phyloP scores from a whole-genome alignment of 2,113 vertebrate species.

The Heterotis niloticus region DNA sequence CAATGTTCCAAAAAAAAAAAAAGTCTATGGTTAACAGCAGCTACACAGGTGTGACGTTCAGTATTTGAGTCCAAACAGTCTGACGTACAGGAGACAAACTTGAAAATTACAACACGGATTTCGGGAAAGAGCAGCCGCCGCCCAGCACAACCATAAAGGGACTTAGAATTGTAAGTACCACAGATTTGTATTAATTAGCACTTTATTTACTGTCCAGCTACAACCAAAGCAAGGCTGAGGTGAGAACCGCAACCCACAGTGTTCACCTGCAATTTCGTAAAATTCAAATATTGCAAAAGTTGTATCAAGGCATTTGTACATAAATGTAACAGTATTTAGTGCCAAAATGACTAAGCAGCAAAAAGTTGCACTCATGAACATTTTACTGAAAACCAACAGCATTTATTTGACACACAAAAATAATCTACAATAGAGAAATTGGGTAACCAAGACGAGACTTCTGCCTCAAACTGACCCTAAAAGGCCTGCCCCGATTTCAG shows the following conservation, averaged over 20 bases:
- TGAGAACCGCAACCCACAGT: too few relatives aligned
- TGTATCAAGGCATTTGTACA: too few relatives aligned
- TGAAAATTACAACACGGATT: background rate
- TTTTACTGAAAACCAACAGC: conserved; percentile 51
- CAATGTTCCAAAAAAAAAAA: background rate
- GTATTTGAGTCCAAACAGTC: background rate
- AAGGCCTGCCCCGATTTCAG: conserved; percentile 52
- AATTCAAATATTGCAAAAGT: too few relatives aligned
- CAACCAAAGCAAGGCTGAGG: too few relatives aligned
- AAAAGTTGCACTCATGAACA: conserved; percentile 4
- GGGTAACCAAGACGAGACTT: conserved; percentile 45
- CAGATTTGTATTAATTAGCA: too few relatives aligned
- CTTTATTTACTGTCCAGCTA: too few relatives aligned
- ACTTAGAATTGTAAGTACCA: too few relatives aligned
- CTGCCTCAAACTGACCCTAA: conserved; percentile 50
- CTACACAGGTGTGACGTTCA: background rate
- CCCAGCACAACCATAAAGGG: too few relatives aligned
- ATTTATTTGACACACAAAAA: conserved; percentile 68
- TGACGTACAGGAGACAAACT: background rate
- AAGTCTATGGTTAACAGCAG: background rate
- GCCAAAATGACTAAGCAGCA: background rate
- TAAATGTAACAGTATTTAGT: background rate
- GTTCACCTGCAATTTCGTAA: too few relatives aligned
- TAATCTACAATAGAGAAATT: conserved; percentile 64
- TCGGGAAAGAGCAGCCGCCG: too few relatives aligned